Conservation (phyloP, 2,113 vertebrate genomes). For the Solenodon paradoxus region DNA sequence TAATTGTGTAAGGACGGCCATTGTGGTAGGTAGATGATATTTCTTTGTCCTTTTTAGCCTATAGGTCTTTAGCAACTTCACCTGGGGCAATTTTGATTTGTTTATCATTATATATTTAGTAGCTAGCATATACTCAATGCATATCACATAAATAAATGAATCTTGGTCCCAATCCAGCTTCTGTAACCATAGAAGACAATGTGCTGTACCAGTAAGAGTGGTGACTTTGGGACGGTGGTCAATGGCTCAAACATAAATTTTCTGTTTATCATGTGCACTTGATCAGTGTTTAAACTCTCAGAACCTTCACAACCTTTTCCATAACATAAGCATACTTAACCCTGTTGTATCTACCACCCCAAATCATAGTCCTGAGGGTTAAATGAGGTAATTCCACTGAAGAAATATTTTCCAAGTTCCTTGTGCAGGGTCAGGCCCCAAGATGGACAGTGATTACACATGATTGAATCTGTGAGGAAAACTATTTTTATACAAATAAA, state of each 20-base stretch:
- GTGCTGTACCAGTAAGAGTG: background rate
- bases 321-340: background rate
- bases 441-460: background rate
- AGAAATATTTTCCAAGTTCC: background rate
- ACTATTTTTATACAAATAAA: slow-evolving; percentile 47
- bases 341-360: background rate
- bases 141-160: background rate
- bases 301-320: background rate
- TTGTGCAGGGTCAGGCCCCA: background rate
- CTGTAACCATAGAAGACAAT: background rate
- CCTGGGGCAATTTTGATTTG: background rate
- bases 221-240: background rate
- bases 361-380: background rate
- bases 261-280: background rate
- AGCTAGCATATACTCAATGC: background rate
- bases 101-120: slow-evolving; percentile 9
- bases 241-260: background rate
- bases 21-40: background rate
- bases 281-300: background rate
- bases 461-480: slow-evolving; percentile 25
- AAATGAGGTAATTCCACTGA: background rate
- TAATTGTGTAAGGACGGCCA: background rate
- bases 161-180: background rate
- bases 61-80: background rate
- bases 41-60: background rate